A percentile compares a stretch with the other conserved stretches of the same genome.
These are phyloP conservation scores for Paedocypris sp. DNA, from an alignment of 2,113 vertebrate genomes.

Conservation along the genomic window DNA sequence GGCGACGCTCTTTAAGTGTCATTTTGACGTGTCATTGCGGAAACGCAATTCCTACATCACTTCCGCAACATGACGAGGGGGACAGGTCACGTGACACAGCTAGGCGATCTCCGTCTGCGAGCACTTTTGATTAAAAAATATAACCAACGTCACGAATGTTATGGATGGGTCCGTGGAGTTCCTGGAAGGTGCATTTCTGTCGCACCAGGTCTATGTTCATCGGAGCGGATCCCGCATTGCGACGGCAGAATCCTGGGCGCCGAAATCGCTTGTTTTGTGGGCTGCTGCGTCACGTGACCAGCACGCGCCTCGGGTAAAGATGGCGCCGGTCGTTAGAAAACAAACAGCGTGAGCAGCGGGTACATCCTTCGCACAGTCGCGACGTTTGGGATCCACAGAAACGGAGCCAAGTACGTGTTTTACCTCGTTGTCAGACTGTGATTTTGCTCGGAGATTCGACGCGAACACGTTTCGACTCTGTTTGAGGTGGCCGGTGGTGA, in stretches of 20 bases:
- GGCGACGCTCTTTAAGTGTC: conserved; percentile 8
- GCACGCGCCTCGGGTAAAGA: conserved; percentile 75
- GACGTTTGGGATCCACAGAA: conserved; percentile 21
- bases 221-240: background rate
- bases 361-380: conserved; percentile 42
- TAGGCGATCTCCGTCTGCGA: conserved; percentile 61
- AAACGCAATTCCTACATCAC: conserved; percentile 46
- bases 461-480: background rate
- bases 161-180: conserved; percentile 30
- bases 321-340: conserved; percentile 80
- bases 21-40: conserved; percentile 34
- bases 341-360: conserved; percentile 62
- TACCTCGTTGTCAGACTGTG: background rate
- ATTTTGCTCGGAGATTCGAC: background rate
- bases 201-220: background rate
- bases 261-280: conserved; percentile 36
- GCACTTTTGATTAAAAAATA: conserved; percentile 46
- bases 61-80: conserved; percentile 44
- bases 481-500: background rate
- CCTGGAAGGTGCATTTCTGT: background rate
- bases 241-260: conserved; percentile 8
- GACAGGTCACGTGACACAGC: conserved; percentile 58
- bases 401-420: conserved; percentile 36
- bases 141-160: conserved; percentile 23
- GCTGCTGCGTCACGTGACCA: conserved; percentile 70